phyloP scores from a whole-genome alignment of 1,140 invertebrate genomes.

The Drosophila simulans region DNA sequence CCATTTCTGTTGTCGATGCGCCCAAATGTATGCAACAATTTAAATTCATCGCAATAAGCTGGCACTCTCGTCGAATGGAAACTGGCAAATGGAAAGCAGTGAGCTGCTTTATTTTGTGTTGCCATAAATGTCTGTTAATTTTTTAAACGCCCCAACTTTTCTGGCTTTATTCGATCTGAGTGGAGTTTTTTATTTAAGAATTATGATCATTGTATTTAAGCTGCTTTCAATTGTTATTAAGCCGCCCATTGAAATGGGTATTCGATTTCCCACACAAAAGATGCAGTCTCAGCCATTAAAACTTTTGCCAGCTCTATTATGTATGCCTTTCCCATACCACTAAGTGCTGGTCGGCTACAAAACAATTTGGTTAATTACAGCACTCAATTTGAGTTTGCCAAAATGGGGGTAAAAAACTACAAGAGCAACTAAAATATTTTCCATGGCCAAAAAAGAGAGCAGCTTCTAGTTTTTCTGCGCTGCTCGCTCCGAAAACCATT shows the following conservation, averaged over 20 bases:
- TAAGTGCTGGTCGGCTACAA: slow-evolving; percentile 48
- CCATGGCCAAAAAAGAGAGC: slow-evolving; percentile 3
- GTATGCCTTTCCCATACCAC: slow-evolving; percentile 14
- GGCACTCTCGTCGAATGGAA: slow-evolving; percentile 50
- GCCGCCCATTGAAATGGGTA: slow-evolving; percentile 15
- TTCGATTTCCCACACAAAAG: slow-evolving; percentile 13
- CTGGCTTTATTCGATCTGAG: slow-evolving; percentile 10
- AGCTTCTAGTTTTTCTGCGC: slow-evolving; percentile 32
- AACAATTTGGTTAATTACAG: slow-evolving; percentile 72
- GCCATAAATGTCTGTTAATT: slow-evolving; percentile 70
- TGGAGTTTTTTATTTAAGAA: slow-evolving; percentile 30
- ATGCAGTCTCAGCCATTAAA: slow-evolving; percentile 34
- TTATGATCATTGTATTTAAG: slow-evolving; percentile 47
- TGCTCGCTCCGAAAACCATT: slow-evolving; percentile 42
- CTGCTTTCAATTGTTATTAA: slow-evolving; percentile 51
- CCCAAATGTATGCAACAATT: slow-evolving; percentile 77
- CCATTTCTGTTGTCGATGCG: slow-evolving; percentile 28
- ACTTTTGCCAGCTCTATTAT: slow-evolving; percentile 10
- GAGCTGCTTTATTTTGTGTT: slow-evolving; percentile 33
- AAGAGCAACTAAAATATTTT: slow-evolving; percentile 21
- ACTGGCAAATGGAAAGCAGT: slow-evolving; percentile 45
- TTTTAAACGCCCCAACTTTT: slow-evolving; percentile 49
- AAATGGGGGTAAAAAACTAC: slow-evolving; percentile 8
- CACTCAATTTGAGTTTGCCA: slow-evolving; percentile 57
- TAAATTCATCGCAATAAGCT: slow-evolving; percentile 81